A percentile compares a stretch with the other conserved stretches of the same genome.
phyloP scores from a whole-genome alignment of 2,113 vertebrate genomes.

The Callocephalon fimbriatum region DNA sequence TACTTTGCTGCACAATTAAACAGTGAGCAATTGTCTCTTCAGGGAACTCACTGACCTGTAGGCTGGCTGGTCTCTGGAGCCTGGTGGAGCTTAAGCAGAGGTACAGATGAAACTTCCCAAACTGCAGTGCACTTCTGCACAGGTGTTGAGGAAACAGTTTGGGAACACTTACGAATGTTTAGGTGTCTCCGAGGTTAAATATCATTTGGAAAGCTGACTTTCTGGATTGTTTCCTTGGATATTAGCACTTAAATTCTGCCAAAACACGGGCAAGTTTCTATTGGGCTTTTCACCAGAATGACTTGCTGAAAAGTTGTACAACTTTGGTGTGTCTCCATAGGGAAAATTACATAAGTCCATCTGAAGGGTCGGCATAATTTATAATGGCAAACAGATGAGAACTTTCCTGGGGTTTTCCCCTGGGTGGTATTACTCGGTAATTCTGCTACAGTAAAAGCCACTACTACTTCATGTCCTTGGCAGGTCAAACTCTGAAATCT shows the following conservation, averaged over 20 bases:
- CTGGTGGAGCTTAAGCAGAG: not conserved
- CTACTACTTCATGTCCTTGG: conserved; percentile 42
- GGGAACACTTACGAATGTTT: not conserved
- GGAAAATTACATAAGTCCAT: conserved; percentile 41
- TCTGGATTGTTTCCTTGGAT: conserved; percentile 35
- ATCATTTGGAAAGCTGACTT: conserved; percentile 40
- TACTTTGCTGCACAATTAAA: not conserved
- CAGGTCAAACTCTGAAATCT: conserved; percentile 21
- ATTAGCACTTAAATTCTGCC: conserved; percentile 33
- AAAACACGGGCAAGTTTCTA: not conserved
- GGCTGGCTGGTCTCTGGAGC: not conserved
- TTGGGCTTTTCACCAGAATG: conserved; percentile 1
- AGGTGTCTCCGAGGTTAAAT: conserved; percentile 48
- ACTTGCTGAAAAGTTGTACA: conserved; percentile 49
- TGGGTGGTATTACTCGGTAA: conserved; percentile 11
- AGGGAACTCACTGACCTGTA: not conserved
- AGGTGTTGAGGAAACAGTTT: conserved; percentile 34
- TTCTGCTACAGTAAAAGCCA: conserved; percentile 14
- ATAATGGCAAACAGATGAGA: conserved; percentile 66
- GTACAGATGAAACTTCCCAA: not conserved
- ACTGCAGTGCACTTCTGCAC: not conserved
- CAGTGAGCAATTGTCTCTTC: not conserved
- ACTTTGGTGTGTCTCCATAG: not conserved
- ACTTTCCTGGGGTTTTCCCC: conserved; percentile 26
- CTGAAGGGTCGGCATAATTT: conserved; percentile 39